Conservation (phyloP, 92 coral and sea anemone genomes). For the Zoanthus sansibaricus region DNA sequence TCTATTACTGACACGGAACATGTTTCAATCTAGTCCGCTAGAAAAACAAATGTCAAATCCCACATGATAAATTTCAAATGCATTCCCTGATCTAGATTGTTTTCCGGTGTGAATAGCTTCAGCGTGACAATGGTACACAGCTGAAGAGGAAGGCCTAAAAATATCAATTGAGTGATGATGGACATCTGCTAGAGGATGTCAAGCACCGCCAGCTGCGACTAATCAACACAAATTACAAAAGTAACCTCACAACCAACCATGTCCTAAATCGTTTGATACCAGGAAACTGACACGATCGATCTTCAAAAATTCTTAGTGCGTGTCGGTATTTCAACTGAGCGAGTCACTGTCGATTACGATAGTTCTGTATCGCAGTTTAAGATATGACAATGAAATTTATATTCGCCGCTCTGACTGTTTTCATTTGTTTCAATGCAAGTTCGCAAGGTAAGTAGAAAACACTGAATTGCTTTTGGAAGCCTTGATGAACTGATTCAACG, state of each 20-base stretch:
- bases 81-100: background rate
- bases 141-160: background rate
- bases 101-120: background rate
- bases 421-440: background rate
- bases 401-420: background rate
- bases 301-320: background rate
- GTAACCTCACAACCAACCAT: background rate
- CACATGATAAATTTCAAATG: background rate
- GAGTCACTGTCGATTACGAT: background rate
- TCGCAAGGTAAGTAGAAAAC: conserved; percentile 3
- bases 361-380: background rate
- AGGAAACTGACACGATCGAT: conserved; percentile 23
- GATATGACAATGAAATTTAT: background rate
- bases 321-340: background rate
- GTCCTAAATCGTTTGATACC: conserved; percentile 9
- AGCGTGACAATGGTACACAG: background rate
- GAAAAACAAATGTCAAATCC: background rate
- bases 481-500: too few relatives aligned
- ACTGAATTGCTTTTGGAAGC: too few relatives aligned
- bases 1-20: background rate
- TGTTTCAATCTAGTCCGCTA: background rate
- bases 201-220: background rate
- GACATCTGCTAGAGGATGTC: background rate
- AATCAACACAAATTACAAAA: background rate
- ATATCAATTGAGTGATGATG: background rate